phyloP scores from a whole-genome alignment of 2,888 invertebrate species.

The Electrophaes corylata region DNA sequence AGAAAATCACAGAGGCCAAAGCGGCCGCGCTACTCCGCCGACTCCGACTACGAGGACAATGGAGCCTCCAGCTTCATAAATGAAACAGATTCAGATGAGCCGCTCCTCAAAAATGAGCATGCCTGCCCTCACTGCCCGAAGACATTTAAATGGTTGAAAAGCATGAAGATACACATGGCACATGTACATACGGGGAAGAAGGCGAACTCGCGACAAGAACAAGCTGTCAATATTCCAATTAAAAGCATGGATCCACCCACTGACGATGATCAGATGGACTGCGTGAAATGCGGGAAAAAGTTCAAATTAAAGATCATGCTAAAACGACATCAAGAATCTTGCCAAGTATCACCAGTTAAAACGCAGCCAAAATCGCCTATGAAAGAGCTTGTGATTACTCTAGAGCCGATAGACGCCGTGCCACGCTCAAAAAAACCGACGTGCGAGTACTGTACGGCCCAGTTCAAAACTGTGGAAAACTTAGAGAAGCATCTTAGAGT shows the following conservation, averaged over 20 bases:
- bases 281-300: slow-evolving; percentile 68
- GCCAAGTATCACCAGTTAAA: slow-evolving; percentile 49
- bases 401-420: slow-evolving; percentile 66
- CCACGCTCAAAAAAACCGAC: slow-evolving; percentile 41
- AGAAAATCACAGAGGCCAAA: slow-evolving; percentile 53
- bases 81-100: slow-evolving; percentile 75
- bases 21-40: slow-evolving; percentile 53
- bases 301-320: slow-evolving; percentile 81
- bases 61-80: slow-evolving; percentile 60
- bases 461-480: slow-evolving; percentile 67
- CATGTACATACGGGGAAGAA: slow-evolving; percentile 53
- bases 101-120: slow-evolving; percentile 50
- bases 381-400: slow-evolving; percentile 65
- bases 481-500: slow-evolving; percentile 71
- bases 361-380: slow-evolving; percentile 48
- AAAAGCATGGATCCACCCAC: slow-evolving; percentile 47
- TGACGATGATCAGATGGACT: slow-evolving; percentile 63
- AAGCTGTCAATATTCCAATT: slow-evolving; percentile 49
- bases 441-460: slow-evolving; percentile 67
- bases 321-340: slow-evolving; percentile 68
- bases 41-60: slow-evolving; percentile 73
- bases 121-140: slow-evolving; percentile 65
- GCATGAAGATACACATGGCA: slow-evolving; percentile 52
- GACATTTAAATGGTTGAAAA: slow-evolving; percentile 52
- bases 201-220: slow-evolving; percentile 25